phyloP scores from a whole-genome alignment of 2,888 invertebrate species.

The Sisyra nigra region DNA sequence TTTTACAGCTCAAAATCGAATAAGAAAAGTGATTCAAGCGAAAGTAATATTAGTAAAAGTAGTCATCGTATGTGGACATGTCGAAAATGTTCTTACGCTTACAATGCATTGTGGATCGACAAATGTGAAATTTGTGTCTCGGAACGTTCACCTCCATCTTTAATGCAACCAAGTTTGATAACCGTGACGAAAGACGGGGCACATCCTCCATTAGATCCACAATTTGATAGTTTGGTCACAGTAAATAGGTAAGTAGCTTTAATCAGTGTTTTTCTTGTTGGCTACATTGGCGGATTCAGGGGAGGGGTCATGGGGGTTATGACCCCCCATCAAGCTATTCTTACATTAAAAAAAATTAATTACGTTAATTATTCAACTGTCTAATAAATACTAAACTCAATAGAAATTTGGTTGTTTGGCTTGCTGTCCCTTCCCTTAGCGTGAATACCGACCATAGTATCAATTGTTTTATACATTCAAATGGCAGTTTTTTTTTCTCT shows the following conservation, averaged over 20 bases:
- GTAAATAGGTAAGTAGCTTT: conserved; percentile 10
- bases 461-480: no score
- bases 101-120: conserved; percentile 65
- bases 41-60: conserved; percentile 10
- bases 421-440: no score
- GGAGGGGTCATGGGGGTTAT: no score
- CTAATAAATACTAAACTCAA: no score
- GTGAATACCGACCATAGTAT: no score
- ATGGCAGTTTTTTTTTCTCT: no score
- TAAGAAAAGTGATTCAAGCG: conserved; percentile 7
- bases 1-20: conserved; percentile 2
- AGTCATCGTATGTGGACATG: conserved; percentile 67
- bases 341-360: no score
- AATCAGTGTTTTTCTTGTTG: not conserved
- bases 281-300: no score
- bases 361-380: no score
- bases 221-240: conserved; percentile 11
- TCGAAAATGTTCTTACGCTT: conserved; percentile 73
- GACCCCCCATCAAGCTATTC: no score
- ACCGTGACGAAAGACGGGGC: conserved; percentile 43
- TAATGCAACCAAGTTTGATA: conserved; percentile 49
- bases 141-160: conserved; percentile 38
- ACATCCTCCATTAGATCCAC: conserved; percentile 19
- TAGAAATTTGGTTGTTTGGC: no score
- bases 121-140: conserved; percentile 72